Evolutionary conservation across 2,888 invertebrate genomes (phyloP), one percentile per base, ranked within the genome.

Genomic region (Isoperla grammatica): DNA sequence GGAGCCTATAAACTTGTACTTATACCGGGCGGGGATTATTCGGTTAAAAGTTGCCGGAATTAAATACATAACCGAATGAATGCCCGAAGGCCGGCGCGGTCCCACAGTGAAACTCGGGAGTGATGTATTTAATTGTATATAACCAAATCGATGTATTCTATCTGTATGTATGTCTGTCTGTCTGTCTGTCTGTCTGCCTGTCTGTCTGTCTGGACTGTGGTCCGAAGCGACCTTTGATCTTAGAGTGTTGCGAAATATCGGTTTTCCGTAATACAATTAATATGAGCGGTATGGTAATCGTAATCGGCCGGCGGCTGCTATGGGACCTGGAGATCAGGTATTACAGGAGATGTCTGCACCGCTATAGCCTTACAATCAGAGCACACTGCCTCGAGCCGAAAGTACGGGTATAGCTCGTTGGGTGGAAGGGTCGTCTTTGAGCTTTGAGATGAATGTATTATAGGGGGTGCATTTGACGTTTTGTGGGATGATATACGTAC

Each of bases 161-260:
- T 46, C 46, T 46, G 22, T 46, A n/a, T n/a, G 46, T 17, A 19
- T 46, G 17, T n/a, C n/a, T n/a, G n/a, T n/a, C n/a, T n/a, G n/a
- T n/a, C n/a, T n/a, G n/a, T n/a, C n/a, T n/a, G n/a, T n/a, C n/a
- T n/a, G n/a, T n/a, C n/a, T n/a, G n/a, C n/a, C n/a, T n/a, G n/a
- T n/a, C n/a, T 43, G 9, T 2, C 43, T 20, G 46, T 22, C 46
- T 46, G 53, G 53, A 53, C 53, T 5, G 53, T 53, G n/a, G n/a
- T n/a, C n/a, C n/a, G n/a, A n/a, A n/a, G 37, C 53, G 53, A 37
- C 53, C 53, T 53, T 53, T 53, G 53, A 53, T 53, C 53, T 53
- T 53, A 53, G 53, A 39, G 53, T 53, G 53, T 53, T 53, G 20
- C 53, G 53, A 53, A 53, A 53, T 53, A 53, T 53, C 39, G 53